Evolutionary conservation across 92 coral and sea anemone genomes (phyloP).

Genomic region (Epizoanthus stellaris): DNA sequence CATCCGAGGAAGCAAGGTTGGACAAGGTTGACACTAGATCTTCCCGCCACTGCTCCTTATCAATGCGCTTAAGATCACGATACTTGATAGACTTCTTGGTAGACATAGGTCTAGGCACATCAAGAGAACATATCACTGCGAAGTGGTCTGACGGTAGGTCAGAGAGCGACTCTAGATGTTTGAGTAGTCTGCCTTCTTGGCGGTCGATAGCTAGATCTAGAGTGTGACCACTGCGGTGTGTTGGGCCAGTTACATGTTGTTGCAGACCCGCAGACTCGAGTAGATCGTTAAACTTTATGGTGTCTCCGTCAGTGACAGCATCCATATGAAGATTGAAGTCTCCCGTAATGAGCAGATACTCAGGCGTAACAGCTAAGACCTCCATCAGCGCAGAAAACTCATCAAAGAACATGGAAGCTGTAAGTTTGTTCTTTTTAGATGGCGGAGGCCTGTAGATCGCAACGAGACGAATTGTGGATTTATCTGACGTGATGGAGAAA

Average conservation of each 20-base stretch:
- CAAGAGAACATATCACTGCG: conserved; percentile 8
- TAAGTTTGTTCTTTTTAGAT: conserved; percentile 4
- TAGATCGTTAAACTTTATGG: conserved; percentile 23
- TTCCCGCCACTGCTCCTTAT: conserved; percentile 10
- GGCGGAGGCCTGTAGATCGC: neutral
- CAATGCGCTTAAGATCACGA: conserved; percentile 31
- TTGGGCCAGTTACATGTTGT: conserved; percentile 36
- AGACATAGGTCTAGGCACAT: conserved; percentile 15
- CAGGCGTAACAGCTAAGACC: conserved; percentile 29
- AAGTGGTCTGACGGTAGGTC: conserved; percentile 44
- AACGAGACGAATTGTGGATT: neutral
- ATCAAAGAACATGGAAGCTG: conserved; percentile 13
- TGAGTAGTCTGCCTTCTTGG: conserved; percentile 3
- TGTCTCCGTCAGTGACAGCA: conserved; percentile 9
- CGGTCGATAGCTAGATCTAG: conserved; percentile 44
- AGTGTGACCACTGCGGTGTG: conserved; percentile 48
- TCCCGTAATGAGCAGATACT: conserved; percentile 42
- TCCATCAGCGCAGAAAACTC: conserved; percentile 24
- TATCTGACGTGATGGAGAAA: too few relatives aligned
- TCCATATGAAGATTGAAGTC: conserved; percentile 51
- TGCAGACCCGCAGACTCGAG: conserved; percentile 44
- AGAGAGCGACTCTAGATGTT: neutral
- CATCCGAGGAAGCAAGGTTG: neutral
- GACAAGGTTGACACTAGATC: conserved; percentile 15
- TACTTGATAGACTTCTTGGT: conserved; percentile 29